A percentile compares a stretch with the other conserved stretches of the same genome.
These are phyloP conservation scores for Biston betularia DNA, from an alignment of 2,888 invertebrate genomes.

Conservation along the genomic window DNA sequence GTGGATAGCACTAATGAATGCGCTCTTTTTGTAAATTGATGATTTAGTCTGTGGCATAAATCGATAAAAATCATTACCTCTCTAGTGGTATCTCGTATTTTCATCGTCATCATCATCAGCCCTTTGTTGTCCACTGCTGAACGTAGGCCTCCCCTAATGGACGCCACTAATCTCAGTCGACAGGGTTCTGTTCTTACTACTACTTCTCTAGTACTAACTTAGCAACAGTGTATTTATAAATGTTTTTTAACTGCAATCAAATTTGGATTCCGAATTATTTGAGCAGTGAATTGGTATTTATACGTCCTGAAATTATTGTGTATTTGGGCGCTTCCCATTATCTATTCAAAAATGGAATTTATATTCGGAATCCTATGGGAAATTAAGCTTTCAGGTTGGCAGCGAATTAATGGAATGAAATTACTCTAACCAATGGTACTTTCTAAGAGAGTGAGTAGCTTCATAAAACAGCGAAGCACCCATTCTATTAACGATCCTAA, in stretches of 20 bases:
- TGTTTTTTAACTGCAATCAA: neutral
- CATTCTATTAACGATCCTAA: slow-evolving; percentile 51
- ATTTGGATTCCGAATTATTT: neutral
- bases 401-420: slow-evolving; percentile 47
- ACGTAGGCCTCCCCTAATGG: too few species aligned
- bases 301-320: slow-evolving; percentile 34
- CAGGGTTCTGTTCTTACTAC: too few species aligned
- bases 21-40: too few species aligned
- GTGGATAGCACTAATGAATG: too few species aligned
- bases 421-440: slow-evolving; percentile 47
- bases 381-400: slow-evolving; percentile 47
- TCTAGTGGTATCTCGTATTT: too few species aligned
- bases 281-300: neutral
- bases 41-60: too few species aligned
- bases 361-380: slow-evolving; percentile 47
- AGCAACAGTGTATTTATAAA: too few species aligned
- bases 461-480: slow-evolving; percentile 50
- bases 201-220: too few species aligned
- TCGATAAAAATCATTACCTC: too few species aligned
- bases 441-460: slow-evolving; percentile 46
- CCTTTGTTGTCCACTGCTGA: too few species aligned
- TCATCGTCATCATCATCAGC: too few species aligned
- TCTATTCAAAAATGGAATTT: slow-evolving; percentile 49
- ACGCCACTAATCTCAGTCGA: too few species aligned
- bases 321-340: slow-evolving; percentile 41